Evolutionary conservation across 2,888 invertebrate species (phyloP), one percentile per base, ranked within the genome.

Genomic region (Mythimna albipuncta): DNA sequence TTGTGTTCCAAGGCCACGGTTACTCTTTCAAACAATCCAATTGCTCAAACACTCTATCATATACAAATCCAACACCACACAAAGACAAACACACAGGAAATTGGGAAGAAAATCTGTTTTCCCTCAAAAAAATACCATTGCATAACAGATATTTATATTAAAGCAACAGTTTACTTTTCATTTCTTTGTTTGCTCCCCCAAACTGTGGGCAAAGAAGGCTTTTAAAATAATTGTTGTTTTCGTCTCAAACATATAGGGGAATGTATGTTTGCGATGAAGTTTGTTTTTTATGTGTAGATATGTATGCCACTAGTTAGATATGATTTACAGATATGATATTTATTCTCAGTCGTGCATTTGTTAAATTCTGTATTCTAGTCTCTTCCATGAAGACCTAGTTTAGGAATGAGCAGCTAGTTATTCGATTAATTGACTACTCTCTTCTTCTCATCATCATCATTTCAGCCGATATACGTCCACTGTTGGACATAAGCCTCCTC

Each of bases 191-290:
- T 80, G 73, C 67, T 64, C 38, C 2, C 35, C 64, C 57, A 19
- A 77, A 67, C 55, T 54, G 32, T 57, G 26, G 0, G 81, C 41
- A 64, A 72, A 72, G 63, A 35, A 69, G 73, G 81, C 80, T 80
- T 81, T 81, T 69, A 73, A 64, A 64, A 81, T 80, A 80, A 80
- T 80, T 80, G 77, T 76, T 81, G 72, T 77, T 72, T 79, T 58
- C 21, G 64, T 65, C 21, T 32, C 35, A 44, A 19, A 59, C 52
- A 38, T 9, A n/a, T 11, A 54, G 38, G 35, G 5, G 35, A 10
- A 52, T 1, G 6, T 67, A 64, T 64, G 63, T 64, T 35, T 65
- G 52, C 50, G 57, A 58, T 64, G 41, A 52, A 73, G 57, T 73
- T 58, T 72, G 47, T 64, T 65, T 64, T 47, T 52, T 35, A 13